Percentiles rank a stretch among this genome's conserved stretches.
phyloP scores from a whole-genome alignment of 2,797 vertebrate species.

The Sebastiscus tertius region DNA sequence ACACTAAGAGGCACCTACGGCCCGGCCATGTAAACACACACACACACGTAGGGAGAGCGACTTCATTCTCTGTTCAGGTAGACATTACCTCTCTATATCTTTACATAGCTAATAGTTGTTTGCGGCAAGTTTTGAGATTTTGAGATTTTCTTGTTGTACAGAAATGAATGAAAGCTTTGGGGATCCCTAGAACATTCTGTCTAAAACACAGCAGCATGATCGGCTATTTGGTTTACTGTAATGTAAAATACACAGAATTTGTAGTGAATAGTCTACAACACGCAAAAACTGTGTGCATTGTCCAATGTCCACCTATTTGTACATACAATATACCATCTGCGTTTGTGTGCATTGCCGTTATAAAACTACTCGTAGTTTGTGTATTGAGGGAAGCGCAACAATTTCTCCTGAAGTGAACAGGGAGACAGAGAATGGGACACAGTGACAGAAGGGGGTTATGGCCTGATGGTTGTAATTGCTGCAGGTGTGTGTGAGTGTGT shows the following conservation, averaged over 20 bases:
- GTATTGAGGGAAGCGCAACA: constrained; percentile 13
- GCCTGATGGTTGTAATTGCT: constrained; percentile 77
- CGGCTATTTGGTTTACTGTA: background rate
- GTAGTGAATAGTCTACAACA: background rate
- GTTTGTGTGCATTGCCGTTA: background rate
- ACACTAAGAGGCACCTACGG: background rate
- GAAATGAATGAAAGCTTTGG: background rate
- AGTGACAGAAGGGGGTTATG: constrained; percentile 71
- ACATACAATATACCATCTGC: background rate
- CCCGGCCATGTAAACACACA: no score
- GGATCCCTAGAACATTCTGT: background rate
- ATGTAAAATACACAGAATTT: background rate
- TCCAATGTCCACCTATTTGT: background rate
- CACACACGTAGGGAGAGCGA: no score
- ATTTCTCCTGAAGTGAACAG: constrained; percentile 27
- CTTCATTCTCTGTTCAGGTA: no score
- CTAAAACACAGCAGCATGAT: background rate
- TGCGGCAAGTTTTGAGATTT: background rate
- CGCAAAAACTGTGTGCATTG: background rate
- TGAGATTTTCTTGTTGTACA: background rate
- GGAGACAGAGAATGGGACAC: constrained; percentile 19
- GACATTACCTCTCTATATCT: no score
- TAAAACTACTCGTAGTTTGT: background rate
- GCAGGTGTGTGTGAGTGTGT: constrained; percentile 41
- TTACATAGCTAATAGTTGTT: no score